Percentiles rank a stretch among this genome's conserved stretches.
phyloP scores from a whole-genome alignment of 2,113 vertebrate genomes.

The Rhegmatorhina hoffmannsi region DNA sequence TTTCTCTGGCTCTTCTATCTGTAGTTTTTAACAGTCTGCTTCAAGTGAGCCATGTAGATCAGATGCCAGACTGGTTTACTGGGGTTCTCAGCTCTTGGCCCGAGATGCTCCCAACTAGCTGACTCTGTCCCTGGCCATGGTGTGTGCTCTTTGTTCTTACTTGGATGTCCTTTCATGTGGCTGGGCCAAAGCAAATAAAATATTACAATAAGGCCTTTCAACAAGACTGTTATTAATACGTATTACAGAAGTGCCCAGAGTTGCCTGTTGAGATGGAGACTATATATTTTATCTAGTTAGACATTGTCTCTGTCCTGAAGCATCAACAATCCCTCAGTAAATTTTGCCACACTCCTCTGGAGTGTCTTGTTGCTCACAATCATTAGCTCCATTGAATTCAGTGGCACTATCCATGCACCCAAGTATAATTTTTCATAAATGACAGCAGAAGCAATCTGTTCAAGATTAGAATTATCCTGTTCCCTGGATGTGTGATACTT shows the following conservation, averaged over 20 bases:
- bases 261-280: neutral
- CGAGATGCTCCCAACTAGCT: neutral
- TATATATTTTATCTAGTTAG: neutral
- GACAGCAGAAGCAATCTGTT: neutral
- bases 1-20: neutral
- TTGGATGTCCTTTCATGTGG: conserved; percentile 23
- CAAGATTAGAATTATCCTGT: neutral
- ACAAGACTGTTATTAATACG: conserved; percentile 51
- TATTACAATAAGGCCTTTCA: conserved; percentile 53
- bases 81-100: neutral
- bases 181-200: conserved; percentile 38
- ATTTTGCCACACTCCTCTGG: neutral
- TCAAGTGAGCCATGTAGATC: neutral
- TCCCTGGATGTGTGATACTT: neutral
- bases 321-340: neutral
- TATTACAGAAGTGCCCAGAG: neutral
- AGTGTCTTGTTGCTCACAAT: neutral
- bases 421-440: neutral
- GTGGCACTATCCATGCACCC: neutral
- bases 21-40: neutral
- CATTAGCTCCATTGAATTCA: neutral
- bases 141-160: conserved; percentile 12
- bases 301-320: neutral
- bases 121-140: neutral
- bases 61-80: neutral